These are phyloP conservation scores for Entosphenus tridentatus DNA, from an alignment of 2,113 vertebrate species.

Conservation along the genomic window DNA sequence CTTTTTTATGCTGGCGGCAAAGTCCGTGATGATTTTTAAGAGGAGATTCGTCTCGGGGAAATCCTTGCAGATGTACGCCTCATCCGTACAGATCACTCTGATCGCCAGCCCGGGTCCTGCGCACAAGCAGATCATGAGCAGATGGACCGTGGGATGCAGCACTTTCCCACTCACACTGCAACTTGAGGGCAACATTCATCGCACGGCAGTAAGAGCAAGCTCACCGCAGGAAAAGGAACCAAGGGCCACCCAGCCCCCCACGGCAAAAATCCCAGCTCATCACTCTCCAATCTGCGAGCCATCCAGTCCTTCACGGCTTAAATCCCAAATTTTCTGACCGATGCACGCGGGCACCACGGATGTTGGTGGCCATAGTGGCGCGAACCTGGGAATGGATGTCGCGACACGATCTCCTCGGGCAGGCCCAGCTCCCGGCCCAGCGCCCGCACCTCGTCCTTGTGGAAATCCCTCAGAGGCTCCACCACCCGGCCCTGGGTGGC, in stretches of 20 bases:
- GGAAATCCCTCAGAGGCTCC: slow-evolving; percentile 92
- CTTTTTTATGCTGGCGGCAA: slow-evolving; percentile 95
- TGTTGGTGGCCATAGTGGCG: background rate
- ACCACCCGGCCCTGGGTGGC: slow-evolving; percentile 66
- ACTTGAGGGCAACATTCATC: background rate
- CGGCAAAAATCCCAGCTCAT: too few relatives aligned
- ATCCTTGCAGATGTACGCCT: slow-evolving; percentile 92
- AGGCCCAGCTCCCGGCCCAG: slow-evolving; percentile 78
- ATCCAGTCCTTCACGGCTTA: too few relatives aligned
- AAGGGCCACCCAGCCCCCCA: too few relatives aligned
- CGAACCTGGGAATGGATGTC: slow-evolving; percentile 83
- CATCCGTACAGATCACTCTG: slow-evolving; percentile 91
- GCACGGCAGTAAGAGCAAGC: background rate
- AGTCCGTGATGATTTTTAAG: slow-evolving; percentile 89
- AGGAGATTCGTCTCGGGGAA: slow-evolving; percentile 96
- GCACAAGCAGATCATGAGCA: background rate
- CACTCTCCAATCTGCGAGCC: too few relatives aligned
- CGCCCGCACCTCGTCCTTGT: slow-evolving; percentile 87
- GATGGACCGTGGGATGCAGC: background rate
- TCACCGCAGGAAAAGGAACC: too few relatives aligned
- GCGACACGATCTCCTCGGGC: slow-evolving; percentile 73
- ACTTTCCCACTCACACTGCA: background rate
- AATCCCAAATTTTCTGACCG: too few relatives aligned
- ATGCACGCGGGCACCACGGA: too few relatives aligned
- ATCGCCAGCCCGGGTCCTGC: slow-evolving; percentile 86